Evolutionary conservation across 2,888 invertebrate species (phyloP), one percentile per base, ranked within the genome.

Genomic region (Melangyna quadrimaculata): DNA sequence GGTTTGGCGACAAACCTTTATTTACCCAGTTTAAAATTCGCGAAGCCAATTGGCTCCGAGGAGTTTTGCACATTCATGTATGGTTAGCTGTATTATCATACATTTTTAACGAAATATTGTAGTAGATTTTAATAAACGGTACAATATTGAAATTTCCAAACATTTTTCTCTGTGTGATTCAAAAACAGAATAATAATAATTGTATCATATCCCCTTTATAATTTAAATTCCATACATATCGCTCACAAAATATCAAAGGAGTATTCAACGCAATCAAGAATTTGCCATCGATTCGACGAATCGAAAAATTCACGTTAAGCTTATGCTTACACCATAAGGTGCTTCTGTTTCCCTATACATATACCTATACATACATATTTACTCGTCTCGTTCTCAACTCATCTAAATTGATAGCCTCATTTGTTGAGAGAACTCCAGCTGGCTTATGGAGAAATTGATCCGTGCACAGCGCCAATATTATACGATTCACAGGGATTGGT

Each of bases 241-340:
- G 22, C 22, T n/a, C 37, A 17, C 32, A 35, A 27, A 24, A 65
- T 65, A 65, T 45, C 12, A 40, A 61, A 40, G 40, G 22, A 61
- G 40, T 61, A 40, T 61, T 53, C 35, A 53, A 53, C 37, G 35
- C 32, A 69, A 69, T 51, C 24, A 35, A 51, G 35, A 53, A 69
- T 37, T 69, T 69, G 29, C 27, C 63, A 63, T 29, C 37, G 59
- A 27, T 63, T 43, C 73, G 57, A 59, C 75, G 65, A 71, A 35
- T 43, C 32, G 57, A 40, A 53, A 37, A 37, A 59, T 55, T 37
- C 32, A 77, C 55, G 67, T 75, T 61, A 84, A 77, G 80, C 79
- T 84, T 86, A n/a, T n/a, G 79, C 79, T 84, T 86, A 71, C 57
- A 67, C 17, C 70, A 74, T 48, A 48, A 67, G 67, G 32, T 48